phyloP scores from a whole-genome alignment of 2,797 vertebrate genomes.

The Craterocephalus amniculus region DNA sequence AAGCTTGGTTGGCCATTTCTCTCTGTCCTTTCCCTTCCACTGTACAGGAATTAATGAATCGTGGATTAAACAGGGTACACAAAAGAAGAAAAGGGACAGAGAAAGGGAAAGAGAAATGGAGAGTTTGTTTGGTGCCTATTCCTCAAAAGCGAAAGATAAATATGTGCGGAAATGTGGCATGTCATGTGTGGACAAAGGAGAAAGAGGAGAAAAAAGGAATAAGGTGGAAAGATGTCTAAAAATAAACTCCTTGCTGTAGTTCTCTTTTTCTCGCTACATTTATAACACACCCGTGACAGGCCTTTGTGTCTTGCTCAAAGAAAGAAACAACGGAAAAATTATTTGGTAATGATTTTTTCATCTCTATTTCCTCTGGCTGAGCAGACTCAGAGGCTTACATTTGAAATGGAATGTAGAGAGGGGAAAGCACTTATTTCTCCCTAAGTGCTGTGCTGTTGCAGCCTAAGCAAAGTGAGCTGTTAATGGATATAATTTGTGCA shows the following conservation, averaged over 20 bases:
- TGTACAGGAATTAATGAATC: slow-evolving; percentile 87
- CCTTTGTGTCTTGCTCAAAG: slow-evolving; percentile 86
- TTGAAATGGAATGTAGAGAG: slow-evolving; percentile 87
- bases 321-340: slow-evolving; percentile 83
- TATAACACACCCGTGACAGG: slow-evolving; percentile 87
- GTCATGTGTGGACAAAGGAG: slow-evolving; percentile 77
- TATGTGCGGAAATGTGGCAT: slow-evolving; percentile 83
- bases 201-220: slow-evolving; percentile 80
- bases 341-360: slow-evolving; percentile 92
- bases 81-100: slow-evolving; percentile 66
- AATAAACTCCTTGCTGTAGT: slow-evolving; percentile 88
- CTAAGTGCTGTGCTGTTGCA: slow-evolving; percentile 95
- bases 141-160: slow-evolving; percentile 83
- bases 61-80: slow-evolving; percentile 78
- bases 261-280: slow-evolving; percentile 73
- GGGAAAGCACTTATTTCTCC: slow-evolving; percentile 94
- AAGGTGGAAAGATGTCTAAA: slow-evolving; percentile 88
- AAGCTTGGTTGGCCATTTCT: slow-evolving; percentile 94
- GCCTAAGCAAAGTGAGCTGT: slow-evolving; percentile 99
- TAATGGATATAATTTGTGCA: slow-evolving; percentile 99
- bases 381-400: slow-evolving; percentile 90
- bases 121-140: slow-evolving; percentile 85
- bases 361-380: slow-evolving; percentile 66
- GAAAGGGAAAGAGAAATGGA: slow-evolving; percentile 64
- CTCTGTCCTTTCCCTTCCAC: slow-evolving; percentile 90